A percentile compares a stretch with the other conserved stretches of the same genome.
phyloP scores from a whole-genome alignment of 2,797 vertebrate species.

The Cyprinodon diabolis region DNA sequence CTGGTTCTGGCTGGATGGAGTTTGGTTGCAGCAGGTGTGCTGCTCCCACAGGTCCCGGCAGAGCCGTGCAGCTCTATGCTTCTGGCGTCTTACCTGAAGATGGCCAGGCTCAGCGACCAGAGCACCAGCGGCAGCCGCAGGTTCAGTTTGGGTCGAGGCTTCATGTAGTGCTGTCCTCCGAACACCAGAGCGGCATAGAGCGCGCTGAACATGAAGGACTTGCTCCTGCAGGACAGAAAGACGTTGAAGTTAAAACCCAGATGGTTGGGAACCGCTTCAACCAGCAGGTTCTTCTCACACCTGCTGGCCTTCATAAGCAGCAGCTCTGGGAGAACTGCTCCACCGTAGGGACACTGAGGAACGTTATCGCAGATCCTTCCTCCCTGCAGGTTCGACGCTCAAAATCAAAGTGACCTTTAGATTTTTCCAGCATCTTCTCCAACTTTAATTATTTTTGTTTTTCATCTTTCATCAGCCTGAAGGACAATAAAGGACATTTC shows the following conservation, averaged over 20 bases:
- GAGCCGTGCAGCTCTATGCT: too few relatives aligned
- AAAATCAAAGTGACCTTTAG: too few relatives aligned
- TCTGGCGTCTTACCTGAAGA: conserved; percentile 50
- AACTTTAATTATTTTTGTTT: too few relatives aligned
- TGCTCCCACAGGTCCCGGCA: too few relatives aligned
- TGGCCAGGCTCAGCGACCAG: conserved; percentile 56
- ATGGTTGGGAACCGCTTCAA: background rate
- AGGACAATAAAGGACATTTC: too few relatives aligned
- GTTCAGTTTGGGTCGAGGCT: conserved; percentile 42
- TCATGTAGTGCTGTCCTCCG: conserved; percentile 59
- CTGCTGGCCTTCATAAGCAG: too few relatives aligned
- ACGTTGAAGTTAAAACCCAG: background rate
- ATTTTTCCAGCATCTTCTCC: too few relatives aligned
- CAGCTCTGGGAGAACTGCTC: too few relatives aligned
- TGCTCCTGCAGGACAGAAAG: conserved; percentile 28
- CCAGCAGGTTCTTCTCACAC: background rate
- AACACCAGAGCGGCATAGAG: conserved; percentile 63
- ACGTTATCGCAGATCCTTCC: too few relatives aligned
- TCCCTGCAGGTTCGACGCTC: too few relatives aligned
- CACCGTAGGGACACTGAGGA: too few relatives aligned
- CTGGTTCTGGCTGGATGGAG: background rate
- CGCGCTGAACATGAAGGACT: conserved; percentile 46
- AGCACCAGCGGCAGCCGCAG: conserved; percentile 55
- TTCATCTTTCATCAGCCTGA: too few relatives aligned
- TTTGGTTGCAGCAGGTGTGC: background rate